A percentile compares a stretch with the other conserved stretches of the same genome.
Conservation (phyloP, 2,113 vertebrate genomes). For the Rhea americana region DNA sequence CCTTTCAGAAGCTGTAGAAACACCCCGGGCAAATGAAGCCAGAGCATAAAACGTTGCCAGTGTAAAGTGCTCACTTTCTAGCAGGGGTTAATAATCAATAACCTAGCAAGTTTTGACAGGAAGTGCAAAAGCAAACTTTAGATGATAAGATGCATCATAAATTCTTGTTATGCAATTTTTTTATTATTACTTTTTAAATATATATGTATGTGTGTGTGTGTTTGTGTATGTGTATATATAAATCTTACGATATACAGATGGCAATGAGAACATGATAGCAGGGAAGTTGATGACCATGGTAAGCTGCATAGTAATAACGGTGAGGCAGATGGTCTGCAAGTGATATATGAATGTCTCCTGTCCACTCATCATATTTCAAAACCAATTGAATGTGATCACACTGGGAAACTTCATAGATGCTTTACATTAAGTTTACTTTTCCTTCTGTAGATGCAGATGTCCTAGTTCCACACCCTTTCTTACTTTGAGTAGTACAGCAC, state of each 20-base stretch:
- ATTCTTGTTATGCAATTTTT: background rate
- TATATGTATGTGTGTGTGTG: too few relatives aligned
- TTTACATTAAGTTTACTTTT: background rate
- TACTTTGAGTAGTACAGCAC: rapidly evolving
- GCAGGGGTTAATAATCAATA: background rate
- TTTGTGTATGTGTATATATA: background rate
- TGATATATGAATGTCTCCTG: background rate
- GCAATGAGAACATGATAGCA: background rate
- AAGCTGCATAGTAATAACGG: background rate
- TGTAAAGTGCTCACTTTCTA: background rate
- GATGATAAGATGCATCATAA: background rate
- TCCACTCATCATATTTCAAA: background rate
- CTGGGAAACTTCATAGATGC: background rate
- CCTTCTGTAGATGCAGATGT: background rate
- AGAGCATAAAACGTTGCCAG: background rate
- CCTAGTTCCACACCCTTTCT: background rate
- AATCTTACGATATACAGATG: background rate
- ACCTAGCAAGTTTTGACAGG: background rate
- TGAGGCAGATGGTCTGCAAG: background rate
- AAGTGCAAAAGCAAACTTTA: background rate
- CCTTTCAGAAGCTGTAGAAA: background rate
- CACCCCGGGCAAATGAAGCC: background rate
- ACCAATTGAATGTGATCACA: background rate
- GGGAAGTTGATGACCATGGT: background rate
- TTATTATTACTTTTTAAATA: too few relatives aligned